Conservation (phyloP, 2,888 invertebrate genomes). For the Psylliodes chrysocephalus region DNA sequence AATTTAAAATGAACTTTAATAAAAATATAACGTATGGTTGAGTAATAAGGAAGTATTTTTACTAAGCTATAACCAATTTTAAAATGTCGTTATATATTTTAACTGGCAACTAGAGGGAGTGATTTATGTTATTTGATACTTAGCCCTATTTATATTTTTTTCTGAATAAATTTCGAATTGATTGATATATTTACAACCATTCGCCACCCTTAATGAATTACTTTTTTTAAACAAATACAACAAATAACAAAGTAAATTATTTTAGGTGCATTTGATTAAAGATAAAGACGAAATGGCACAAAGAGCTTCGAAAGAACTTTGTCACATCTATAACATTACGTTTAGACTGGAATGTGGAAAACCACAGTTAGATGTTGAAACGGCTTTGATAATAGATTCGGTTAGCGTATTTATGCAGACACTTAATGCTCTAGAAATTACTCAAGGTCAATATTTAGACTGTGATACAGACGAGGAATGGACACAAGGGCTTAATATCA, state of each 20-base stretch:
- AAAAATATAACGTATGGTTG: too few species aligned
- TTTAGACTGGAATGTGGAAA: slow-evolving; percentile 30
- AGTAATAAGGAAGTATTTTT: too few species aligned
- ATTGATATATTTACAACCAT: too few species aligned
- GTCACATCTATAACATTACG: slow-evolving; percentile 42
- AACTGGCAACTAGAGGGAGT: too few species aligned
- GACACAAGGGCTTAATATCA: slow-evolving; percentile 84
- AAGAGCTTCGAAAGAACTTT: slow-evolving; percentile 63
- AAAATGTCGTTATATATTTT: too few species aligned
- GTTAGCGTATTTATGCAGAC: slow-evolving; percentile 84
- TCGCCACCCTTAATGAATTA: too few species aligned
- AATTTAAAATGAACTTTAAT: too few species aligned
- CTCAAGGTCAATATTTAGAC: slow-evolving; percentile 54
- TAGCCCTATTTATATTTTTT: too few species aligned
- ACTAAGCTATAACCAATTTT: too few species aligned
- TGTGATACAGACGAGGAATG: slow-evolving; percentile 75
- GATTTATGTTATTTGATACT: not conserved
- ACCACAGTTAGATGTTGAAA: slow-evolving; percentile 65
- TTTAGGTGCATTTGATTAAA: slow-evolving; percentile 32
- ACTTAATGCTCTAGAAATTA: slow-evolving; percentile 69
- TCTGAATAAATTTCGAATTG: too few species aligned
- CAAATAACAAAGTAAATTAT: too few species aligned
- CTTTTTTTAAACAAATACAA: too few species aligned
- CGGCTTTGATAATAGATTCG: slow-evolving; percentile 87
- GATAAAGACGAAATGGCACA: slow-evolving; percentile 65